Percentiles rank a stretch among this genome's conserved stretches.
These are phyloP conservation scores for Schlechtendalia chinensis DNA, from an alignment of 1,140 invertebrate species.

Conservation along the genomic window DNA sequence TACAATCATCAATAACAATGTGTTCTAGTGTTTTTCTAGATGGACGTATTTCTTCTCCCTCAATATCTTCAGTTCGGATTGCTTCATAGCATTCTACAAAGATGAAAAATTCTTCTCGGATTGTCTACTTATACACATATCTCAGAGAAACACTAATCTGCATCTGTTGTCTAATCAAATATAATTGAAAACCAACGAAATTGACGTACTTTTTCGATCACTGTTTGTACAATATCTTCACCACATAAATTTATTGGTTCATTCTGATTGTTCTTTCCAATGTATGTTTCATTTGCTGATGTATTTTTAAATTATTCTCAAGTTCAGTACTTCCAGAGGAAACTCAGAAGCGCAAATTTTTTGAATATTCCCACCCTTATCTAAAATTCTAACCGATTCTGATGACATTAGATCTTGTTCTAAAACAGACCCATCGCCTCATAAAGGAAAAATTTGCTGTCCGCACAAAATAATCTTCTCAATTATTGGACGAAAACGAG, in stretches of 20 bases:
- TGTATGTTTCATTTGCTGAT: not conserved
- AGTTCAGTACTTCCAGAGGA: not conserved
- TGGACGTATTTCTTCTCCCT: not conserved
- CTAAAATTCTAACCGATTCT: not conserved
- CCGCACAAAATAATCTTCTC: not conserved
- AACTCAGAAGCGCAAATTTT: not conserved
- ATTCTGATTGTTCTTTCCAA: constrained; percentile 4
- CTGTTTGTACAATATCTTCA: not conserved
- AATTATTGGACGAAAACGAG: not conserved
- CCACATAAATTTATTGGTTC: not conserved
- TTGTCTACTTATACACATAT: not conserved
- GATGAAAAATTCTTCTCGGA: not conserved
- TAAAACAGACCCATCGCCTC: not conserved
- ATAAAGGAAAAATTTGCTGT: not conserved
- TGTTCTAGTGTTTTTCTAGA: not conserved
- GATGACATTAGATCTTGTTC: not conserved
- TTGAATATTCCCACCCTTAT: not conserved
- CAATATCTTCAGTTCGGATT: not conserved
- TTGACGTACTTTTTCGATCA: not conserved
- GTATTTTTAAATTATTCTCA: constrained; percentile 2
- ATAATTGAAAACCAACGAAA: constrained; percentile 1
- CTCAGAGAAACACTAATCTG: not conserved
- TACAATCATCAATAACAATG: constrained; percentile 4
- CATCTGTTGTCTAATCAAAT: not conserved
- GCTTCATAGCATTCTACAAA: not conserved